Evolutionary conservation across 2,113 vertebrate species (phyloP).

Genomic region (Equus quagga): DNA sequence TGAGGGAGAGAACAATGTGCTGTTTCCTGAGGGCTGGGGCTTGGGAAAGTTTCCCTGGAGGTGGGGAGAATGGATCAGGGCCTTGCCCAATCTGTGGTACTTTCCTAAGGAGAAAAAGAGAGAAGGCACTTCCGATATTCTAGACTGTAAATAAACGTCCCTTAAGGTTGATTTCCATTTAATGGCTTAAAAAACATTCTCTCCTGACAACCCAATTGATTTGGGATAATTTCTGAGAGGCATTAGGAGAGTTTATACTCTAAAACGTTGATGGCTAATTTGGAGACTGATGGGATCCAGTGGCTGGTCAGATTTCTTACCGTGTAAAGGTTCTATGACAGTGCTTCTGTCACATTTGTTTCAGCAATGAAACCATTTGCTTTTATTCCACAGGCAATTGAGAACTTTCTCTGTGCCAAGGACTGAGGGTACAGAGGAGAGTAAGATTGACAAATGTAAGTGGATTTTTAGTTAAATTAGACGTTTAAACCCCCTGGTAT

Average conservation of each 20-base stretch:
- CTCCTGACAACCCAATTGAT: not conserved
- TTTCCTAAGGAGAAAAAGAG: not conserved
- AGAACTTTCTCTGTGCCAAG: not conserved
- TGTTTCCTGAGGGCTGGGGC: not conserved
- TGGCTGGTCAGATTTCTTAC: not conserved
- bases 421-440: not conserved
- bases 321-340: not conserved
- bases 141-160: not conserved
- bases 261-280: not conserved
- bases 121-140: not conserved
- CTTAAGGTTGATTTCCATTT: not conserved
- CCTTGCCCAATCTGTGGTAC: not conserved
- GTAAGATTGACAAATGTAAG: not conserved
- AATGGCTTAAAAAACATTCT: not conserved
- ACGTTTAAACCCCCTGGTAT: not conserved
- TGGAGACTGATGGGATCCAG: not conserved
- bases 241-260: not conserved
- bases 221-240: constrained; percentile 25
- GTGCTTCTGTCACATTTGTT: not conserved
- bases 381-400: not conserved
- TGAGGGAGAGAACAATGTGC: not conserved
- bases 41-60: not conserved
- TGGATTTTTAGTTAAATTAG: constrained; percentile 39
- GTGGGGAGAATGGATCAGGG: not conserved
- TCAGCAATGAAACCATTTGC: not conserved